phyloP scores from a whole-genome alignment of 2,113 vertebrate genomes.

The pig (Sus scrofa) region DNA sequence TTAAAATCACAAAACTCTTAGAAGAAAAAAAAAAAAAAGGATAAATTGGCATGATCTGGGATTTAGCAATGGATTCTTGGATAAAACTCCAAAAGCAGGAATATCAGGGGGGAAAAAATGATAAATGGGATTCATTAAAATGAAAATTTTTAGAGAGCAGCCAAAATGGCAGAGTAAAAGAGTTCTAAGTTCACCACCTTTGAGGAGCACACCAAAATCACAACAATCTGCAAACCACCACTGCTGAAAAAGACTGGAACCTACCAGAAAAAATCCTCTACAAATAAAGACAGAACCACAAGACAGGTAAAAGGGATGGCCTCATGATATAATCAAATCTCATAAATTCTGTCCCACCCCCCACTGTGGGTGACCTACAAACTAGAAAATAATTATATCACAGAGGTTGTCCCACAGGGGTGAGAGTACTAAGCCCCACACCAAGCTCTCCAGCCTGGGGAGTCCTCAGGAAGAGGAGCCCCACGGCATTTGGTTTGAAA shows the following conservation, averaged over 20 bases:
- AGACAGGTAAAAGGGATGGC: background rate
- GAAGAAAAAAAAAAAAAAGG: background rate
- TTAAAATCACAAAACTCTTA: background rate
- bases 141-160: background rate
- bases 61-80: slow-evolving; percentile 11
- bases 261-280: background rate
- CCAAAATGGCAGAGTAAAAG: background rate
- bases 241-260: background rate
- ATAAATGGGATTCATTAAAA: slow-evolving; percentile 18
- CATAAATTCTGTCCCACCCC: background rate
- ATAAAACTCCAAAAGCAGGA: background rate
- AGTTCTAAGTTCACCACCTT: background rate
- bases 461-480: background rate
- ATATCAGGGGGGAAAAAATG: background rate
- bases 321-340: background rate
- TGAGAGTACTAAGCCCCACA: background rate
- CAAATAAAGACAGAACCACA: background rate
- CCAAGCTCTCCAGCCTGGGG: background rate
- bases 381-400: background rate
- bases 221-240: background rate
- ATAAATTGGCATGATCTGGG: background rate
- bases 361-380: background rate
- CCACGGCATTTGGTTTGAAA: background rate
- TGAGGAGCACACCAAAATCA: background rate
- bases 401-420: background rate